Base-by-base conservation (phyloP, 2,797 vertebrate species). In the Tenualosa thibaudeaui region DNA sequence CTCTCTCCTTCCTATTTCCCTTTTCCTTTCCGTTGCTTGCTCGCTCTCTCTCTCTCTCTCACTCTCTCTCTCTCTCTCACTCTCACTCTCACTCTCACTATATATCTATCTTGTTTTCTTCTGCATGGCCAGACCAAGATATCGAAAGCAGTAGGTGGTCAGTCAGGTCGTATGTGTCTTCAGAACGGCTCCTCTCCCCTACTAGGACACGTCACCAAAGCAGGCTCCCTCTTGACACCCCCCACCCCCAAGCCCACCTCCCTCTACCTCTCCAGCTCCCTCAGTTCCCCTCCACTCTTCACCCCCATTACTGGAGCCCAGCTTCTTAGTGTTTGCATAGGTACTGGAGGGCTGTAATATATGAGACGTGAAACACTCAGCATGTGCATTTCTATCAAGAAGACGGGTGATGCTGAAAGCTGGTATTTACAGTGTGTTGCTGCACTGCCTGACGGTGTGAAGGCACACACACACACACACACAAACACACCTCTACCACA, bases 361-460 rank as follows among this genome's bases (percentile, higher is more conserved):
- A 71, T 71, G 65, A 26, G 65, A 71, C 15, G 65, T 13, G 65
- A 71, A 71, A 71, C 26, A 71, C 26, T 71, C 65, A 71, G 65
- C 65, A 71, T 71, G 65, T 31, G 65, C 10, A 71, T 37, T 71
- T 40, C 65, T 37, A 19, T 17, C 26, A 37, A 31, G 31, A 12
- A 24, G 60, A 65, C 24, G n/a, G 22, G 9, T 31, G 12, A 31
- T 37, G 65, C 65, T 40, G 65, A 71, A 71, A 71, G 65, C 65
- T 71, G 65, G 37, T 37, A 71, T 71, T 71, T 71, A 71, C 65
- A 71, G 26, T 71, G 26, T 40, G 24, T 37, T 12, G 15, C 65
- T 37, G 26, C 65, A 71, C 65, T 13, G 15, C 40, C 65, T 71
- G 65, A 71, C 7, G 65, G 15, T 37, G 15, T 17, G 37, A 37